These are phyloP conservation scores for Sogatella furcifera DNA, from an alignment of 1,140 invertebrate genomes.

Conservation along the genomic window DNA sequence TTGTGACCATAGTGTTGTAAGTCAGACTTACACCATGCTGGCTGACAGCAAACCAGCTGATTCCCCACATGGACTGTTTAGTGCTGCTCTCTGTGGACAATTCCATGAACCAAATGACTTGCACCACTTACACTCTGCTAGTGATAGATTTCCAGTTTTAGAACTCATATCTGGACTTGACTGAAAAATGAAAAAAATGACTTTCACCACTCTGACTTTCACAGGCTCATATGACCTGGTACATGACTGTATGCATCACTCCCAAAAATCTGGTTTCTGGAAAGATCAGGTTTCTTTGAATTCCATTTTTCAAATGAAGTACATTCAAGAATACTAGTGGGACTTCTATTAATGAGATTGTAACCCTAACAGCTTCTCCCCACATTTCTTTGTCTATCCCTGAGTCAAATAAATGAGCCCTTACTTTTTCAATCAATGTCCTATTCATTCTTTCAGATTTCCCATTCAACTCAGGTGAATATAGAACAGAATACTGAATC, in stretches of 20 bases:
- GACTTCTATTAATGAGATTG: slow-evolving; percentile 24
- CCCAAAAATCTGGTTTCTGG: slow-evolving; percentile 29
- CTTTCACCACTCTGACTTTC: not conserved
- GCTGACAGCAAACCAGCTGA: too few relatives aligned
- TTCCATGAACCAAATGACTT: too few relatives aligned
- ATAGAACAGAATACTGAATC: slow-evolving; percentile 19
- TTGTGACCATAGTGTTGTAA: too few relatives aligned
- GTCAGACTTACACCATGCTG: too few relatives aligned
- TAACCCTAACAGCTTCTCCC: slow-evolving; percentile 29
- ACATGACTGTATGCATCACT: slow-evolving; percentile 17
- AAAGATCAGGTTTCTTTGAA: slow-evolving; percentile 8
- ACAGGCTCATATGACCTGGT: not conserved
- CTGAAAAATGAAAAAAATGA: too few relatives aligned
- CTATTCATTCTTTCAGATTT: slow-evolving; percentile 30
- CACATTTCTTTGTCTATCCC: slow-evolving; percentile 18
- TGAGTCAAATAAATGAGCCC: slow-evolving; percentile 23
- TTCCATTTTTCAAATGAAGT: slow-evolving; percentile 31
- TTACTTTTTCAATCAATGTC: slow-evolving; percentile 34
- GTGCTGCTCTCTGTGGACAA: too few relatives aligned
- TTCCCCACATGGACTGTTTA: too few relatives aligned
- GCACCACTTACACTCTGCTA: too few relatives aligned
- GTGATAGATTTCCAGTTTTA: too few relatives aligned
- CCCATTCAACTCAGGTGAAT: slow-evolving; percentile 30
- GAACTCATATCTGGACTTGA: too few relatives aligned
- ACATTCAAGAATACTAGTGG: slow-evolving; percentile 12